Evolutionary conservation across 2,888 invertebrate genomes (phyloP), one percentile per base, ranked within the genome.

Genomic region (Diaprepes abbreviatus): DNA sequence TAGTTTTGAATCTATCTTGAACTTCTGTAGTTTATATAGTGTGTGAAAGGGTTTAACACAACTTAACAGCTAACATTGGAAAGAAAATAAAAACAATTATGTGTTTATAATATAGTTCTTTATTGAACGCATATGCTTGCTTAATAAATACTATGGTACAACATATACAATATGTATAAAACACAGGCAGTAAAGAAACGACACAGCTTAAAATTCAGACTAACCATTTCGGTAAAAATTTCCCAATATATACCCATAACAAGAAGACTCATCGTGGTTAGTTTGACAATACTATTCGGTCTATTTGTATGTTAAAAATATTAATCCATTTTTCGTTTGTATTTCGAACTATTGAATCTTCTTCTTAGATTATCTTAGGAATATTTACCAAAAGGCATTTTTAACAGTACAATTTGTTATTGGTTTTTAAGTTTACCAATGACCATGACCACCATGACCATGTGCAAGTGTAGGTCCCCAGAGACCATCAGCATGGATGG

Each of bases 401-500:
- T 52, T 31, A 43, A 14, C 40, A 40, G 24, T 24, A 40, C 16
- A 40, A 9, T 17, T 17, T 14, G 14, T 43, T 60, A 16, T 1
- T 59, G 19, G 2, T 43, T 4, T 33, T 31, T 21, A n/a, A 16
- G 55, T 45, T 66, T 66, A 71, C 60, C 64, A 71, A 57, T 71
- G 66, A 10, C 68, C 68, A 72, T 69, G 64, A 28, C 69, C 68
- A 48, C 73, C 69, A 59, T 75, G 75, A 66, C 79, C 79, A 68
- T 77, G 78, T 14, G 72, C 72, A 28, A 70, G 66, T 31, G 79
- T 78, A 83, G 57, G 79, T 62, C 81, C 82, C 73, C 80, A 78
- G 78, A 85, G 33, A 79, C 85, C 74, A 75, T 83, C 72, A 81
- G 86, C 78, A 17, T 73, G 75, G 38, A 80, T 74, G 59, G 76